Base-by-base conservation (phyloP, 2,113 vertebrate genomes). In the Xiphorhynchus elegans region DNA sequence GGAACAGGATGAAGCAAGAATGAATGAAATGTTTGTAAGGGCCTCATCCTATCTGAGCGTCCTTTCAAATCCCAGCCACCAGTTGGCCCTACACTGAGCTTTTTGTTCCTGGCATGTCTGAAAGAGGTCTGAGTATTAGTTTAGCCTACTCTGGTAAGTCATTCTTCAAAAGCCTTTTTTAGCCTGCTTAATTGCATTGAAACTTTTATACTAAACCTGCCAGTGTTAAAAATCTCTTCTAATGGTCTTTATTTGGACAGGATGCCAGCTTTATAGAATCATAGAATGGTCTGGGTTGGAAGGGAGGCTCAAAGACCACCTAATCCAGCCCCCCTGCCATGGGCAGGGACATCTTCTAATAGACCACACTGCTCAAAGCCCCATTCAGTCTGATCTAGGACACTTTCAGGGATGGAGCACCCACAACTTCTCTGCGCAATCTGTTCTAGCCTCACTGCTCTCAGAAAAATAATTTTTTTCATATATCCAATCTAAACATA, bases 1-100 rank as follows among this genome's bases (percentile, higher is more conserved):
- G 16, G 79, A 85, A 94, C 85, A 87, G 92, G 94, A 96, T 84
- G 63, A 52, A 92, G 76, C 44, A 94, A 78, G 70, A 91, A 96
- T 87, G 77, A 96, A 91, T 67, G 50, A 91, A 95, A 84, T 81
- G 84, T 55, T 70, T 91, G 62, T 91, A 59, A 80, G 35, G 50
- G 67, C 28, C 46, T 76, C 50, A 46, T 86, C 79, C 59, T 82
- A 67, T 95, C 82, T 85, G 35, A 80, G 46, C 7, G 3, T 29
- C 63, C 86, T 94, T 92, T 88, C 86, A 80, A 77, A 92, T 55
- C 63, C 37, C 67, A 90, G 70, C 40, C 58, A 79, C 33, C 63
- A 68, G 58, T 75, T 66, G 49, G 58, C 46, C 82, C 90, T 77
- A 74, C 83, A 87, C 81, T 84, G 69, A 96, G 53, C 7, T 82